Base-by-base conservation (phyloP, 2,113 vertebrate species). In the Podarcis raffonei region DNA sequence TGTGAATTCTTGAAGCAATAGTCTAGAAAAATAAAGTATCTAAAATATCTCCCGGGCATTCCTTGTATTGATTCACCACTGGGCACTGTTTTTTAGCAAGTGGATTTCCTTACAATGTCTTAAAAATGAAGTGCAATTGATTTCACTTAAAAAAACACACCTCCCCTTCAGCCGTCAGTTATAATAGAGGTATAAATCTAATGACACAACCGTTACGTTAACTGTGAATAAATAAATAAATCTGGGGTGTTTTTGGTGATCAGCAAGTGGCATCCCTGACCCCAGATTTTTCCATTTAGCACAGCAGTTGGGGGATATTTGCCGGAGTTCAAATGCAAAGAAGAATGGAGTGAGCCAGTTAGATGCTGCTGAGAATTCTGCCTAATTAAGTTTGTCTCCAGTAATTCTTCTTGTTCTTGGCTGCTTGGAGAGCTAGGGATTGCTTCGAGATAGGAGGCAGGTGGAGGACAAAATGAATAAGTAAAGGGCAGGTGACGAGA, bases 171-270 rank as follows among this genome's bases (percentile, higher is more conserved):
- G n/a, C 81, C 90, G 39, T 66, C 68, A 89, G 12, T 2, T 15
- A 39, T 84, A 83, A 20, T 85, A 0, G 68, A 37, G 83, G n/a
- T 94, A 90, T 93, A 91, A 81, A 90, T 35, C 25, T 83, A 85
- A 39, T 22, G 85, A 90, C 86, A 13, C 13, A 62, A 84, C 16
- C 76, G 23, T 4, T 76, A 8, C 87, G 53, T 93, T 91, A 94
- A 83, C 79, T 87, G 4, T 90, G 11, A 88, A 94, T 71, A 32
- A 81, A 88, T 90, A 89, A 85, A 53, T 4, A 72, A 91, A 42
- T 89, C 72, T 69, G 86, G 86, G 69, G 81, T 91, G 65, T 62
- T 25, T 84, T 22, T 13, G 15, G 5, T 71, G 32, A 87, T 83
- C 23, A 30, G 8, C 68, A 89, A 91, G 13, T 71, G 53, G 15